A percentile compares a stretch with the other conserved stretches of the same genome.
Evolutionary conservation across 2,888 invertebrate genomes (phyloP).

Genomic region (Tupiocoris notatus): DNA sequence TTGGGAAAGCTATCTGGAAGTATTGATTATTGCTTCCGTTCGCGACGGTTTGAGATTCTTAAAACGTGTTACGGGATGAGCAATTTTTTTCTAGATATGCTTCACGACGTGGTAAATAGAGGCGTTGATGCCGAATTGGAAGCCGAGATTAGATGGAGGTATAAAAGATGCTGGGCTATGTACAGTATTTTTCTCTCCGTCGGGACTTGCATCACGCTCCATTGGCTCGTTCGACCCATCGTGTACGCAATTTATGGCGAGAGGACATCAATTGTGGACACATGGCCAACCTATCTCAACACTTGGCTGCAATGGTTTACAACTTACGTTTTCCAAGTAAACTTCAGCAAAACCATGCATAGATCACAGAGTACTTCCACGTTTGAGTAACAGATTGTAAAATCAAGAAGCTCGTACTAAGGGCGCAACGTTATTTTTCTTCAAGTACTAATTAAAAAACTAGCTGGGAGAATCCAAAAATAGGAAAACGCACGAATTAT

Average conservation of each 20-base stretch:
- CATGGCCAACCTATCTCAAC: slow-evolving; percentile 40
- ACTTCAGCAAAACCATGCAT: too few species aligned
- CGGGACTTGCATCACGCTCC: slow-evolving; percentile 28
- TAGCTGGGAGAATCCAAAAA: too few species aligned
- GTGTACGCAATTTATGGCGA: slow-evolving; percentile 28
- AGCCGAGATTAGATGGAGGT: slow-evolving; percentile 19
- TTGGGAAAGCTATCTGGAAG: too few species aligned
- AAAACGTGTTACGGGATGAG: too few species aligned
- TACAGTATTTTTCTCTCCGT: slow-evolving; percentile 21
- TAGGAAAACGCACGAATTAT: too few species aligned
- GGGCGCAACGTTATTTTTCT: too few species aligned
- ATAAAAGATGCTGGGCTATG: slow-evolving; percentile 32
- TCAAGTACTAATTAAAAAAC: too few species aligned
- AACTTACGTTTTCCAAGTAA: slow-evolving; percentile 40
- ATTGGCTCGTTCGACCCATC: slow-evolving; percentile 39
- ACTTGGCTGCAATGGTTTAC: slow-evolving; percentile 36
- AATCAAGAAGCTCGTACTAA: too few species aligned
- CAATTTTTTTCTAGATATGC: slow-evolving; percentile 5
- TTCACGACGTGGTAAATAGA: slow-evolving; percentile 16
- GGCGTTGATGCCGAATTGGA: slow-evolving; percentile 25
- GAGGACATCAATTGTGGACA: slow-evolving; percentile 39
- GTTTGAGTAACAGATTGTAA: too few species aligned
- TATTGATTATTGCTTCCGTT: too few species aligned
- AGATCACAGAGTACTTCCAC: too few species aligned
- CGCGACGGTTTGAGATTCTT: too few species aligned